phyloP scores from a whole-genome alignment of 2,888 invertebrate species.

The Diplolepis rosae region DNA sequence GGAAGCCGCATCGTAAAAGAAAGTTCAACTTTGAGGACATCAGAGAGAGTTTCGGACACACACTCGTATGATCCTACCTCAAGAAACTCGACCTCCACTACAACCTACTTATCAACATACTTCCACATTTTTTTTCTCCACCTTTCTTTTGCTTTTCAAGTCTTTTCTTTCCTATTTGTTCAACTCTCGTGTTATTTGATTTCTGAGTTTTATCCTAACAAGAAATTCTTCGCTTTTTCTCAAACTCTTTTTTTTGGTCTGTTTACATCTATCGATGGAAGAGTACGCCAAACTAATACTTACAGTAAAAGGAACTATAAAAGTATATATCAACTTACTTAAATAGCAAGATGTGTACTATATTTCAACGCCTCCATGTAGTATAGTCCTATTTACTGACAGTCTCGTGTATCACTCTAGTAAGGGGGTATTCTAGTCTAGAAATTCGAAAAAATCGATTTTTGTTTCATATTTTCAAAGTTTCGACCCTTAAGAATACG shows the following conservation, averaged over 20 bases:
- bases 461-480: too few species aligned
- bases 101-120: neutral
- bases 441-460: too few species aligned
- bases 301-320: too few species aligned
- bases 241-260: neutral
- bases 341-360: too few species aligned
- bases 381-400: too few species aligned
- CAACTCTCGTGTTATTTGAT: neutral
- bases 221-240: neutral
- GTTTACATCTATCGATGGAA: too few species aligned
- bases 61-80: neutral
- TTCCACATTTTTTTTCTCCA: neutral
- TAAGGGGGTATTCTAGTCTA: too few species aligned
- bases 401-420: too few species aligned
- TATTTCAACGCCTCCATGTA: too few species aligned
- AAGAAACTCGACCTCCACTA: neutral
- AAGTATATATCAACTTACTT: too few species aligned
- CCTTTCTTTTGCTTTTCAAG: neutral
- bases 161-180: neutral
- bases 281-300: too few species aligned
- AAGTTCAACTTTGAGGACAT: conserved; percentile 21
- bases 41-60: neutral
- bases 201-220: neutral
- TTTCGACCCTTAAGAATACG: too few species aligned
- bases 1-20: neutral